These are phyloP conservation scores for Nomada lathburiana DNA, from an alignment of 2,888 invertebrate species.

Conservation along the genomic window DNA sequence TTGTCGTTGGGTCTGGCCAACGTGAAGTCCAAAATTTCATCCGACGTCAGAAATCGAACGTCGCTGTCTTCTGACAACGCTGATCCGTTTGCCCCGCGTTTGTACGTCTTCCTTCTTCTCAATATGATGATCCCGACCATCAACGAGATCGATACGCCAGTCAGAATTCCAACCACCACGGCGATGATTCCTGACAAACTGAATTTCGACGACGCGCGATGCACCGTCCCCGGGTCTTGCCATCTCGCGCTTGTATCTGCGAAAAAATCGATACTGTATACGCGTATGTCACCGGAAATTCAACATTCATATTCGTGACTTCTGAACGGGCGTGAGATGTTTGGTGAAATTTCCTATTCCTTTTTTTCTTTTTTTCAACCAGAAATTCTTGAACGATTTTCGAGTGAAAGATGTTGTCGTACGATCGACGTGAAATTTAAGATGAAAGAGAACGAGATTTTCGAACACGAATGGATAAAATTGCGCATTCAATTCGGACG, in stretches of 20 bases:
- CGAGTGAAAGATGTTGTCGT: too few relatives aligned
- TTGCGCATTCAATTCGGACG: too few relatives aligned
- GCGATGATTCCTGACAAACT: conserved; percentile 68
- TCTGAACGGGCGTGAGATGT: too few relatives aligned
- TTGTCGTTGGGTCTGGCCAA: conserved; percentile 81
- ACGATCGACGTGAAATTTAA: too few relatives aligned
- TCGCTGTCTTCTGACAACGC: conserved; percentile 85
- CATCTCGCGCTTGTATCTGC: conserved; percentile 42
- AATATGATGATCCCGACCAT: conserved; percentile 65
- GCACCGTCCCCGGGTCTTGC: conserved; percentile 44
- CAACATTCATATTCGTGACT: too few relatives aligned
- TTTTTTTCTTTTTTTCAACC: too few relatives aligned
- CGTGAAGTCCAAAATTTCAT: conserved; percentile 86
- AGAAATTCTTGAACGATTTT: too few relatives aligned
- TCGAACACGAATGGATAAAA: too few relatives aligned
- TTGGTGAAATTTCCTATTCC: too few relatives aligned
- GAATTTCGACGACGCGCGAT: conserved; percentile 25
- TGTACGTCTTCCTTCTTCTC: conserved; percentile 73
- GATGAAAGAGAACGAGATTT: too few relatives aligned
- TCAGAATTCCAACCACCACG: conserved; percentile 73
- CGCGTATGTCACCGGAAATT: too few relatives aligned
- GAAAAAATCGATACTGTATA: neutral
- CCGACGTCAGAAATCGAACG: conserved; percentile 86
- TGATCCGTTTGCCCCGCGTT: conserved; percentile 76
- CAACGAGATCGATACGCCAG: conserved; percentile 69